These are phyloP conservation scores for Microplitis demolitor DNA, from an alignment of 1,140 invertebrate species.

Conservation along the genomic window DNA sequence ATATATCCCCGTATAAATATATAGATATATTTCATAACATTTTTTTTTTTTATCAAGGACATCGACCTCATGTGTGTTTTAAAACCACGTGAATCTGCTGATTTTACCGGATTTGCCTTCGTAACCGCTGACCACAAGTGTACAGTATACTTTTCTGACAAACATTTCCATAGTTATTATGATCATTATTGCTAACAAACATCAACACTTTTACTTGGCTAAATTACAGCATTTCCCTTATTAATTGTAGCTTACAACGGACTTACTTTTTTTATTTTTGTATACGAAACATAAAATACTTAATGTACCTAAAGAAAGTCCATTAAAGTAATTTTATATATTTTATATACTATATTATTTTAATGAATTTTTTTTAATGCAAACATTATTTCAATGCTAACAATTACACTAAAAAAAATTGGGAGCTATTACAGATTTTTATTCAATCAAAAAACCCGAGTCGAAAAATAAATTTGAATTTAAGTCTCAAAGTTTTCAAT, in stretches of 20 bases:
- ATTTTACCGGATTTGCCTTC: constrained; percentile 9
- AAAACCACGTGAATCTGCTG: too few species aligned
- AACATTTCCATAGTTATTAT: constrained; percentile 1
- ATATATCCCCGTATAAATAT: not conserved
- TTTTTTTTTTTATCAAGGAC: constrained; percentile 7
- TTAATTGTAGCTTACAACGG: constrained; percentile 6
- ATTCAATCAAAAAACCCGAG: too few species aligned
- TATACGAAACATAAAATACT: not conserved
- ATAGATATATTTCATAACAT: constrained; percentile 16
- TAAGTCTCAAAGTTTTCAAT: too few species aligned
- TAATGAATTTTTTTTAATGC: not conserved
- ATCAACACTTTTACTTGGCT: constrained; percentile 13
- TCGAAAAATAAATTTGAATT: too few species aligned
- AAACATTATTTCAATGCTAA: too few species aligned
- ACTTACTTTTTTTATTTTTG: not conserved
- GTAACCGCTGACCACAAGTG: too few species aligned
- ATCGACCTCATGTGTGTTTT: not conserved
- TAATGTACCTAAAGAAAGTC: not conserved
- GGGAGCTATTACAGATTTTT: too few species aligned
- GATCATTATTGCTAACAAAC: not conserved
- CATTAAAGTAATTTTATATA: too few species aligned
- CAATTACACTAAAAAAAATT: too few species aligned
- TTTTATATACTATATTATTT: not conserved
- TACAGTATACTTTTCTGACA: too few species aligned
- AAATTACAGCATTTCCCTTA: constrained; percentile 23